These are phyloP conservation scores for Neopipo cinnamomea DNA, from an alignment of 2,113 vertebrate genomes.

Conservation along the genomic window DNA sequence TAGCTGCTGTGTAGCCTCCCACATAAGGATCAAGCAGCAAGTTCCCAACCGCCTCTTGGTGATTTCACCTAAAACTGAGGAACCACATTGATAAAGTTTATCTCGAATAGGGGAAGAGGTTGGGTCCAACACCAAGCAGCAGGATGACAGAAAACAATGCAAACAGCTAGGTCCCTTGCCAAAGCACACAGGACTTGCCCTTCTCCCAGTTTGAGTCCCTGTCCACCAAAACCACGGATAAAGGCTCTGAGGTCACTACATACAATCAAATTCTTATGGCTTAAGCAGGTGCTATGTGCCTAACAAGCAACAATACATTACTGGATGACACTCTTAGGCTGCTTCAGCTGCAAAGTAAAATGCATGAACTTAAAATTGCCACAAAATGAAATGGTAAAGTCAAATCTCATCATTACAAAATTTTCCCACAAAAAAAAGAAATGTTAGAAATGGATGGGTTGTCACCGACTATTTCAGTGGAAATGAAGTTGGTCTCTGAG, in stretches of 20 bases:
- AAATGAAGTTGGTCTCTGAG: not conserved
- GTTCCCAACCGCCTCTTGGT: not conserved
- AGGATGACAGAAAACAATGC: accelerated
- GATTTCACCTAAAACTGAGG: not conserved
- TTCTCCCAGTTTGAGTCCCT: accelerated
- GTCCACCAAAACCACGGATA: not conserved
- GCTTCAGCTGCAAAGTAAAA: not conserved
- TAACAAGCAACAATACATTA: accelerated
- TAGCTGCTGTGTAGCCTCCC: not conserved
- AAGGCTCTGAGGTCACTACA: not conserved
- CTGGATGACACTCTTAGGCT: not conserved
- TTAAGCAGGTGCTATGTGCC: not conserved
- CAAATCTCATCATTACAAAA: not conserved
- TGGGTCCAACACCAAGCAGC: not conserved
- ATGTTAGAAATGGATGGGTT: not conserved
- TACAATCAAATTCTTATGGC: accelerated
- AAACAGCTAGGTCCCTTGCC: not conserved
- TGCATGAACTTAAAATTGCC: not conserved
- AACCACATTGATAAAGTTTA: not conserved
- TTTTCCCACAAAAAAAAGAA: not conserved
- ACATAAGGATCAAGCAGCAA: not conserved
- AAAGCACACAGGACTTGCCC: accelerated
- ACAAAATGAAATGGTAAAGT: not conserved
- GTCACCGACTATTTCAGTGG: not conserved
- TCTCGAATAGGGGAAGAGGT: not conserved